Evolutionary conservation across 2,113 vertebrate genomes (phyloP).

Genomic region (Chrysemys picta): DNA sequence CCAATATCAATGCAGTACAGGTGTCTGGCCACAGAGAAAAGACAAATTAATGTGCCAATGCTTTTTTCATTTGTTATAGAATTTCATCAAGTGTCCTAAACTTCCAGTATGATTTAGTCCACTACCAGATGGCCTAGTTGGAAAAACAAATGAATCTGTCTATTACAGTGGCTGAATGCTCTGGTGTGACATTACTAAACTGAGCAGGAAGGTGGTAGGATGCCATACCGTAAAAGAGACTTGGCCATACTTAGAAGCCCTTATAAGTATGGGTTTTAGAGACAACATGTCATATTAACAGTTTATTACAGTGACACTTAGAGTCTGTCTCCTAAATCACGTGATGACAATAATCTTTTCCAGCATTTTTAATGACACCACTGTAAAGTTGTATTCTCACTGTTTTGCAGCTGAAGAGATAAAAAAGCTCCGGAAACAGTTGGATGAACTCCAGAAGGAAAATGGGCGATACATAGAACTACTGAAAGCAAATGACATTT

Average conservation of each 20-base stretch:
- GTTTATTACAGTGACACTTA: neutral
- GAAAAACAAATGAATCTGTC: neutral
- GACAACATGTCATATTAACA: neutral
- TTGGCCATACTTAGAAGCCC: neutral
- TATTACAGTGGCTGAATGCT: neutral
- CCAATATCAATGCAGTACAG: neutral
- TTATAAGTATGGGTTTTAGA: neutral
- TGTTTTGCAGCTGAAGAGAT: constrained; percentile 93
- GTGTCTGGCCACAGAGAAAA: constrained; percentile 6
- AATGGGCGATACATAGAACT: constrained; percentile 94
- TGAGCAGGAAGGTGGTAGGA: neutral
- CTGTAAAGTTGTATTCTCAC: constrained; percentile 17
- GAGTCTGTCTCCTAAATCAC: neutral
- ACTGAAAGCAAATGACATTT: constrained; percentile 96
- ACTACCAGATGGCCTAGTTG: neutral
- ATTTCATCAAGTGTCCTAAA: neutral
- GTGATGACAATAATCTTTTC: neutral
- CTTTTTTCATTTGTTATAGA: neutral
- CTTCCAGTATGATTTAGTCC: neutral
- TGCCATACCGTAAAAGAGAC: neutral
- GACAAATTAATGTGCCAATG: neutral
- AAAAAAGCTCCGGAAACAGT: constrained; percentile 89
- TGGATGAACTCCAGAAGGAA: constrained; percentile 93
- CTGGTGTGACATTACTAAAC: neutral
- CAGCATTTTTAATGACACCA: neutral